These are phyloP conservation scores for Anas acuta DNA, from an alignment of 2,797 vertebrate species.

Conservation along the genomic window DNA sequence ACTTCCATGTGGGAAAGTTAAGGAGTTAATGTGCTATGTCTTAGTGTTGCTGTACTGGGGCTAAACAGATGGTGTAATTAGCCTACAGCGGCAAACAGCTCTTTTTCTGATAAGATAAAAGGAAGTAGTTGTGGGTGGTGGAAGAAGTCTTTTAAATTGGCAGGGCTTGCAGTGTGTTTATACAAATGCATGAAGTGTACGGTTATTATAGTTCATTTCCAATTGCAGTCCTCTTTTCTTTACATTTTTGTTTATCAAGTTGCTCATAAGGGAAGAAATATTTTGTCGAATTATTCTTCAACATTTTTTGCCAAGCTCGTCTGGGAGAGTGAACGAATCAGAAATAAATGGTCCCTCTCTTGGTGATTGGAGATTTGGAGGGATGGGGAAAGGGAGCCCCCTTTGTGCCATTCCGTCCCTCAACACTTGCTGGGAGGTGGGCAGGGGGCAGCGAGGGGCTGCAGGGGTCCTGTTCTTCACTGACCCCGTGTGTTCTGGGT, in stretches of 20 bases:
- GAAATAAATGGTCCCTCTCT: not conserved
- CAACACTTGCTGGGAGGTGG: rapidly evolving
- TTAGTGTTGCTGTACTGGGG: slow-evolving; percentile 64
- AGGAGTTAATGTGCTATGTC: slow-evolving; percentile 78
- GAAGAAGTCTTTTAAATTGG: slow-evolving; percentile 64
- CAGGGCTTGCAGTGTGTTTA: slow-evolving; percentile 37
- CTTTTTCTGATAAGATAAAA: slow-evolving; percentile 76
- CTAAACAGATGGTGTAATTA: slow-evolving; percentile 84
- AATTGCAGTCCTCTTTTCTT: not conserved
- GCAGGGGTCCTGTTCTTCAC: not conserved
- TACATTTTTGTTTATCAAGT: not conserved
- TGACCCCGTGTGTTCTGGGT: not conserved
- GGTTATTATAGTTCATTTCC: not conserved
- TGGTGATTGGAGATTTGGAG: not conserved
- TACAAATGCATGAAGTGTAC: slow-evolving; percentile 19
- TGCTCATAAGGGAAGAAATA: not conserved
- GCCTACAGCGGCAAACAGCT: slow-evolving; percentile 70
- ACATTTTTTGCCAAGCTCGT: not conserved
- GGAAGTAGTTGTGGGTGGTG: slow-evolving; percentile 74
- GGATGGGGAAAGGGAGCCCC: not conserved
- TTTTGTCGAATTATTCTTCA: not conserved
- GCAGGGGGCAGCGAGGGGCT: rapidly evolving
- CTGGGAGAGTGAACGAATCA: not conserved
- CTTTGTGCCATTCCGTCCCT: not conserved
- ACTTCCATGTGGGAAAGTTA: slow-evolving; percentile 74